A percentile compares a stretch with the other conserved stretches of the same genome.
These are phyloP conservation scores for Gavialis gangeticus DNA, from an alignment of 2,113 vertebrate species.

Conservation along the genomic window DNA sequence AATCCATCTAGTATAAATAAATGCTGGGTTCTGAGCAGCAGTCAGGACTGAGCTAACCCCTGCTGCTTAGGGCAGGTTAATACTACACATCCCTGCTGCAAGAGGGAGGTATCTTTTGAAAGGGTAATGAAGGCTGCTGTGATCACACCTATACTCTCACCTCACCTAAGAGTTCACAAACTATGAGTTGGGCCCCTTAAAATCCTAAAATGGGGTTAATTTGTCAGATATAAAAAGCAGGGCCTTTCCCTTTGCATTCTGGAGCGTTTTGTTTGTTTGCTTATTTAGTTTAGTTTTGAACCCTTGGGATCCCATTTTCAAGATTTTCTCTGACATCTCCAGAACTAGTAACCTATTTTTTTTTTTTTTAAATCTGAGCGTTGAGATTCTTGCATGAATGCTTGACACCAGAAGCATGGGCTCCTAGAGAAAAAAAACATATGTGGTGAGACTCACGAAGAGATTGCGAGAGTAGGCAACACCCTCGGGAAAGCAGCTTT, in stretches of 20 bases:
- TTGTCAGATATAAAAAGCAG: background rate
- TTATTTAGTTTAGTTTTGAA: too few species aligned
- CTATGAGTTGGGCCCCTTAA: background rate
- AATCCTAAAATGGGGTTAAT: background rate
- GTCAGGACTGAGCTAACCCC: background rate
- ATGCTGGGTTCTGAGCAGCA: background rate
- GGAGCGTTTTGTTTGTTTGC: background rate
- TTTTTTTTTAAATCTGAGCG: background rate
- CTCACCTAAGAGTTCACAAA: background rate
- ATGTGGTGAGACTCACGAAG: constrained; percentile 26
- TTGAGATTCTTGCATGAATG: constrained; percentile 31
- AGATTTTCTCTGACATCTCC: constrained; percentile 27
- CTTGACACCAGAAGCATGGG: background rate
- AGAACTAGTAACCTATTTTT: background rate
- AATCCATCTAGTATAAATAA: constrained; percentile 11
- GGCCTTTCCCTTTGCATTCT: background rate
- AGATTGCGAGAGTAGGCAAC: background rate
- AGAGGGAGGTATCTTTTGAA: background rate
- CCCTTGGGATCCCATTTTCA: background rate
- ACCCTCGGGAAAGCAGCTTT: constrained; percentile 44
- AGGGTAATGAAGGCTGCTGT: background rate
- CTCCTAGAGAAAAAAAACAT: constrained; percentile 24
- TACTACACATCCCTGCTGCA: background rate
- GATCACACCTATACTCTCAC: background rate
- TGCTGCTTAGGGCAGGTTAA: background rate